Conservation (phyloP, 2,888 invertebrate species). For the Arenicola marina region DNA sequence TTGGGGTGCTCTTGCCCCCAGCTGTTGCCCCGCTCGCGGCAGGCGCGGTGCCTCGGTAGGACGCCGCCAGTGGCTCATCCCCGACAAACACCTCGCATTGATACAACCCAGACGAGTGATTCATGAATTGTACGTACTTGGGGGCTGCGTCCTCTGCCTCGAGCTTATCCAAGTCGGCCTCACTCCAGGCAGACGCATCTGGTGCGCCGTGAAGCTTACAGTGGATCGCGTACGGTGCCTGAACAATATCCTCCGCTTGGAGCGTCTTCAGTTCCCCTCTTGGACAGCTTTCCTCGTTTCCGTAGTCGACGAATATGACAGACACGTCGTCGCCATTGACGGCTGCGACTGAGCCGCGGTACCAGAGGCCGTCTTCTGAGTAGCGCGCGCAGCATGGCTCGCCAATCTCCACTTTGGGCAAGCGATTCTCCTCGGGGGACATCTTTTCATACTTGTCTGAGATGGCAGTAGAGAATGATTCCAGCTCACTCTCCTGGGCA, state of each 20-base stretch:
- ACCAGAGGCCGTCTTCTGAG: conserved; percentile 51
- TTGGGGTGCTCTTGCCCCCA: too few species aligned
- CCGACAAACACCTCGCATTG: too few species aligned
- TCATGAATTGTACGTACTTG: too few species aligned
- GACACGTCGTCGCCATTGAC: conserved; percentile 15
- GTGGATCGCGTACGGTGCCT: conserved; percentile 45
- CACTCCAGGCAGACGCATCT: not conserved
- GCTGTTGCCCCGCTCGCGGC: too few species aligned
- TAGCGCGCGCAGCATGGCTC: conserved; percentile 41
- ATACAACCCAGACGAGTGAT: too few species aligned
- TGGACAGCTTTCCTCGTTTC: conserved; percentile 44
- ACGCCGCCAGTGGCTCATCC: too few species aligned
- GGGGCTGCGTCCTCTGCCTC: too few species aligned
- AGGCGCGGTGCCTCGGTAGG: too few species aligned
- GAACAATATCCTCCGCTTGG: conserved; percentile 33
- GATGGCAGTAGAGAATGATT: conserved; percentile 21
- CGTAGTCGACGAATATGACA: conserved; percentile 50
- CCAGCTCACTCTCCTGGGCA: conserved; percentile 26
- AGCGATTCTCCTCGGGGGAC: conserved; percentile 13
- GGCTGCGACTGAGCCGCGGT: conserved; percentile 35
- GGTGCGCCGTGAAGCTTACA: conserved; percentile 38
- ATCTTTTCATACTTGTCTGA: conserved; percentile 21
- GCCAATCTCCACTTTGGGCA: conserved; percentile 22
- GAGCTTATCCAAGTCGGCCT: too few species aligned
- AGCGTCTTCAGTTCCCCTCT: conserved; percentile 30